Percentiles rank a stretch among this genome's conserved stretches.
Conservation (phyloP, 2,113 vertebrate species). For the Uropsilus gracilis region DNA sequence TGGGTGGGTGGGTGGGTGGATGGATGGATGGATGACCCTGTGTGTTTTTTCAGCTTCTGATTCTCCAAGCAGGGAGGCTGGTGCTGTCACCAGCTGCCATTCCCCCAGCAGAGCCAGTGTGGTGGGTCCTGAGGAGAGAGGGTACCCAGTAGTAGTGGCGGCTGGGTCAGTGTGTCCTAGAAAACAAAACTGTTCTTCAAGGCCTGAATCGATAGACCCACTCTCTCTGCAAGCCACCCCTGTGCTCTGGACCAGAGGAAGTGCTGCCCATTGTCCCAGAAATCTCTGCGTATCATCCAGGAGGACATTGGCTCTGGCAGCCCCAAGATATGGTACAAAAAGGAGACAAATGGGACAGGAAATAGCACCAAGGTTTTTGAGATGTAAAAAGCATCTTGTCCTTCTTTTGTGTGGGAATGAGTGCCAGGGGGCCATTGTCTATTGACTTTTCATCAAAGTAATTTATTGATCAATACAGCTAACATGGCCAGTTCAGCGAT, state of each 20-base stretch:
- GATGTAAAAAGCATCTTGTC: not conserved
- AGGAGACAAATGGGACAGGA: constrained; percentile 28
- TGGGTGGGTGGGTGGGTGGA: too few species aligned
- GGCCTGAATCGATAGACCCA: not conserved
- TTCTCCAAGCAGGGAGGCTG: not conserved
- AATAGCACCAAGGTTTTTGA: constrained; percentile 41
- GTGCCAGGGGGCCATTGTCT: constrained; percentile 56
- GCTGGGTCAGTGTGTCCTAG: not conserved
- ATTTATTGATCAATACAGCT: constrained; percentile 79
- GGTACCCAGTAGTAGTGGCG: fast-evolving
- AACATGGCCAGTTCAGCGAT: constrained; percentile 79
- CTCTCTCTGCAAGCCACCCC: fast-evolving
- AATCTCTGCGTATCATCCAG: not conserved
- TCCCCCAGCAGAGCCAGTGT: not conserved
- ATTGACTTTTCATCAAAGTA: constrained; percentile 78
- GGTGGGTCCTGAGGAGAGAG: not conserved
- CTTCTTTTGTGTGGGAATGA: constrained; percentile 58
- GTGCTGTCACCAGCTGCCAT: too few species aligned
- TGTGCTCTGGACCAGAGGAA: not conserved
- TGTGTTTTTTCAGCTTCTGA: not conserved
- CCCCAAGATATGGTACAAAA: fast-evolving
- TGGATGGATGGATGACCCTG: too few species aligned
- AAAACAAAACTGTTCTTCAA: not conserved
- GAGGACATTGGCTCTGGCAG: not conserved
- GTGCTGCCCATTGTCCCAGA: not conserved